Evolutionary conservation across 2,797 vertebrate genomes (phyloP), one percentile per base, ranked within the genome.

Genomic region (Natrix natrix): DNA sequence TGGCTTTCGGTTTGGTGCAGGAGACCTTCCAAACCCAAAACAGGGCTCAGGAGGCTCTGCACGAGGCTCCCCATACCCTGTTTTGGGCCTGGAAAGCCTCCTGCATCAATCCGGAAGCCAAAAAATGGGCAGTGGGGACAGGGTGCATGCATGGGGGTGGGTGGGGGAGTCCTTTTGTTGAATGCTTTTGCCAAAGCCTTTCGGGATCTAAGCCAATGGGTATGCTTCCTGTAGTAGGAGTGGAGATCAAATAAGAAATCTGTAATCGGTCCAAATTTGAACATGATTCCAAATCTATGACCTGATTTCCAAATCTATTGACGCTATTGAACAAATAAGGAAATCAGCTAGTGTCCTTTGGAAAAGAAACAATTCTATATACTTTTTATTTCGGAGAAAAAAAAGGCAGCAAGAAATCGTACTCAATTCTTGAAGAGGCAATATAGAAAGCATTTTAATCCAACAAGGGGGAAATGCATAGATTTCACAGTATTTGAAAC

Each of bases 291-390:
- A n/a, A n/a, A n/a, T n/a, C n/a, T n/a, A n/a, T n/a, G n/a, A n/a
- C 22, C 52, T 92, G 55, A 78, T 57, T 59, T 89, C 37, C 52
- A 60, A 28, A 83, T 61, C 48, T 61, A 10, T 83, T 32, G 16
- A n/a, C 3, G 16, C 13, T n/a, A 60, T 89, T 78, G 26, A 28
- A 8, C 10, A 28, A 61, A 6, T 5, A 74, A 59, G 14, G 43
- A 56, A 11, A 55, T 17, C 16, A 5, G 5, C 6, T 57, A 52
- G 24, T 2, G 0, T 60, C 0, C 14, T 0, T 1, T 32, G 28
- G 48, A 32, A 89, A 26, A 5, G 0, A 0, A 54, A 0, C 16
- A 4, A 78, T 61, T 69, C 60, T 2, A 3, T 43, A 10, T 1
- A 0, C 86, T 87, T 17, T 20, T 87, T 87, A 55, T 52, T 88